Evolutionary conservation across 1,140 invertebrate species (phyloP).

Genomic region (Calosoma granatense): DNA sequence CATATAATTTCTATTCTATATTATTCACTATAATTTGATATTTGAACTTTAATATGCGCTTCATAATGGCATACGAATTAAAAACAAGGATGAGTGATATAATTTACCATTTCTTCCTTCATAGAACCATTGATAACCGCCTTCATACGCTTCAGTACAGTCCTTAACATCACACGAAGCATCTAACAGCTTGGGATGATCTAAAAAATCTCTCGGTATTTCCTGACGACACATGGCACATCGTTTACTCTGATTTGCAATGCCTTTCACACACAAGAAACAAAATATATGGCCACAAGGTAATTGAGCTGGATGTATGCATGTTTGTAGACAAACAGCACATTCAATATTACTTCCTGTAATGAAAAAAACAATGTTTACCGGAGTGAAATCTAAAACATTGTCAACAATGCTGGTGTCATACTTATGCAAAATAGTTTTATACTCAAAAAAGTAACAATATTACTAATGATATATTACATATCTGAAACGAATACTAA

Average conservation of each 20-base stretch:
- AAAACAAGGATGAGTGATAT: too few species aligned
- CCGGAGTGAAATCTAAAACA: background rate
- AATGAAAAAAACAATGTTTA: slow-evolving; percentile 8
- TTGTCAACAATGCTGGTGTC: background rate
- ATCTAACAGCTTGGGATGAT: slow-evolving; percentile 70
- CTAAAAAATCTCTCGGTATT: slow-evolving; percentile 73
- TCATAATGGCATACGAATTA: too few species aligned
- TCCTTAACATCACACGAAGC: slow-evolving; percentile 37
- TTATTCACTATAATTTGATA: background rate
- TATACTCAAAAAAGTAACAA: too few species aligned
- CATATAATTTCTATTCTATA: background rate
- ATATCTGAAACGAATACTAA: too few species aligned
- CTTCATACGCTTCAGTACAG: slow-evolving; percentile 43
- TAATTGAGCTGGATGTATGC: slow-evolving; percentile 76
- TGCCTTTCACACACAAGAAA: slow-evolving; percentile 91
- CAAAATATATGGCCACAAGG: slow-evolving; percentile 95
- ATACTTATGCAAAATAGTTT: too few species aligned
- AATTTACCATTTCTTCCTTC: slow-evolving; percentile 80
- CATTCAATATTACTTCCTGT: slow-evolving; percentile 52
- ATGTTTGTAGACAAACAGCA: slow-evolving; percentile 83
- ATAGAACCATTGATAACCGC: slow-evolving; percentile 90
- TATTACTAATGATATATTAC: too few species aligned
- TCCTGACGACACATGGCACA: slow-evolving; percentile 79
- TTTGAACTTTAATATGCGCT: too few species aligned
- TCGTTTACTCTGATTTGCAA: slow-evolving; percentile 72